Base-by-base conservation (phyloP, 2,888 invertebrate genomes). In the Pachliopta kotzebuea region DNA sequence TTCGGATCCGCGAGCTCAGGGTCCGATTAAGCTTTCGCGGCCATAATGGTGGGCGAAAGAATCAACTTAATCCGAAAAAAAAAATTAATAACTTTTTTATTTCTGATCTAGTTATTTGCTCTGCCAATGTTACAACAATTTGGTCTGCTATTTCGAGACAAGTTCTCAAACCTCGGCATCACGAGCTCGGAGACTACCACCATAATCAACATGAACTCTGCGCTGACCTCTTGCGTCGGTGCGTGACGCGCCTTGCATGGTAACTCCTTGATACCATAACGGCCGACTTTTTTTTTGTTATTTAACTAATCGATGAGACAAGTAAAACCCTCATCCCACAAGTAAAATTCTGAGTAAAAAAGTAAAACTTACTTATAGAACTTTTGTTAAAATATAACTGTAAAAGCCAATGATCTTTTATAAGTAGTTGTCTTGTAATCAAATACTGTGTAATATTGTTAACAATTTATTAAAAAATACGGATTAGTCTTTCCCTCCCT, bases 101-200 rank as follows among this genome's bases (percentile, higher is more conserved):
- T 60, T 42, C 74, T 68, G 49, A 90, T 92, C 20, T 88, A 96
- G 96, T 81, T 96, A 14, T 93, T 94, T 63, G 91, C 93, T 20
- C 91, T 95, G 70, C 94, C 95, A 4, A 88, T 94, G 72, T 85
- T 95, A 65, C 95, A 96, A 82, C 94, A 95, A 75, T 96, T 96
- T 74, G 95, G 95, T 0, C 90, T 96, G 29, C 86, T 96, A 65
- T 96, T 95, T 78, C 93, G 94, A 21, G 94, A 94, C 72, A 93
- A 93, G 71, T 93, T 95, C 71, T 72, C 84, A 4, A 80, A 89
- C 4, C 85, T 95, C 65, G 94, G 93, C 68, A 92, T 96, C 78
- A 88, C 90, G 74, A 93, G 93, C 71, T 93, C 95, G 8, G 92
- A 95, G 85, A 94, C 94, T 37, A 95, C 95, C 31, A 94, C 95